A percentile compares a stretch with the other conserved stretches of the same genome.
Conservation (phyloP, 2,797 vertebrate genomes). For the Otolemur crassicaudatus region DNA sequence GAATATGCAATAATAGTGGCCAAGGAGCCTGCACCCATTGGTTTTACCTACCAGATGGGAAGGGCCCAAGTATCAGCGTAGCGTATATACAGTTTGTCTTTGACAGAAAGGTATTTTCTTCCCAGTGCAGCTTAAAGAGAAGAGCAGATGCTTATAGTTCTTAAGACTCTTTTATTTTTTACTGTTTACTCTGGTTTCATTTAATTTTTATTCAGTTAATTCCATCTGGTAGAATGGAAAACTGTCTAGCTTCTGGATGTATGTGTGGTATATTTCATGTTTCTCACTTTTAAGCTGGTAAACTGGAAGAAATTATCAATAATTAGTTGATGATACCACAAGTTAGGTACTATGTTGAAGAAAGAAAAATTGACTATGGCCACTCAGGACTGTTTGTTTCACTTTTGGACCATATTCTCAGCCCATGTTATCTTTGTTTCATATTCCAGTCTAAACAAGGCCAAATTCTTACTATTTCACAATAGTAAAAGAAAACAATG, state of each 20-base stretch:
- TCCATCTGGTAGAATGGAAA: conserved; percentile 63
- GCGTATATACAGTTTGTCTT: not conserved
- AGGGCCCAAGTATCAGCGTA: not conserved
- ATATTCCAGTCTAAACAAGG: conserved; percentile 13
- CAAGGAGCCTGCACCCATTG: not conserved
- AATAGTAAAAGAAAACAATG: conserved; percentile 3
- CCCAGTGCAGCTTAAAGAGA: conserved; percentile 19
- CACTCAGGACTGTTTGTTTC: conserved; percentile 38
- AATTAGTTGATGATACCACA: conserved; percentile 59
- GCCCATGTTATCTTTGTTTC: conserved; percentile 34
- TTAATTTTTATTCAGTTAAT: conserved; percentile 65
- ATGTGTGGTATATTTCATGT: not conserved
- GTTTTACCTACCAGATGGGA: conserved; percentile 37
- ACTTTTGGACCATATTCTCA: conserved; percentile 3
- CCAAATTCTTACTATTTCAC: conserved; percentile 55
- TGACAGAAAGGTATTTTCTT: conserved; percentile 47
- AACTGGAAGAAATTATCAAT: conserved; percentile 35
- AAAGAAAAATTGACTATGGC: conserved; percentile 39
- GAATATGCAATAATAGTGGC: conserved; percentile 24
- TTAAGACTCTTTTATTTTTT: conserved; percentile 33
- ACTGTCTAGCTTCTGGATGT: not conserved
- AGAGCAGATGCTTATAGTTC: not conserved
- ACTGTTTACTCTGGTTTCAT: conserved; percentile 14
- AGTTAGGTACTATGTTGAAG: conserved; percentile 44
- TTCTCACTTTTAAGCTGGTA: conserved; percentile 68